Conservation (phyloP, 2,113 vertebrate genomes). For the Eulemur rufifrons region DNA sequence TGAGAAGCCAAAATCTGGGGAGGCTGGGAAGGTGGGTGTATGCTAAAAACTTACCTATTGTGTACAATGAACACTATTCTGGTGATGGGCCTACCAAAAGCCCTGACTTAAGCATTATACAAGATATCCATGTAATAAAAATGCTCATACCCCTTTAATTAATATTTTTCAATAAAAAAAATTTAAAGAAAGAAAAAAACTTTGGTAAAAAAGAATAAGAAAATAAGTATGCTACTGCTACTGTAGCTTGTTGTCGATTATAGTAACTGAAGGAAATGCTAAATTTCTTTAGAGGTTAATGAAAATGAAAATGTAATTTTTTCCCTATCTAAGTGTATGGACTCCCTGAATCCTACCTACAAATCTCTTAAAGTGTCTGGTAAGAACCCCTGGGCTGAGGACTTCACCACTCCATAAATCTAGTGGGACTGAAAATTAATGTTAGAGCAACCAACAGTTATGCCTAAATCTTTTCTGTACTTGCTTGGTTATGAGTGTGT, state of each 20-base stretch:
- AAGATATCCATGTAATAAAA: no score
- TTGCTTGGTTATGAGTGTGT: background rate
- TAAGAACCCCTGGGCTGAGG: background rate
- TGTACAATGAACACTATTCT: no score
- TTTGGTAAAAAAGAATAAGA: background rate
- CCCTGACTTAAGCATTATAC: no score
- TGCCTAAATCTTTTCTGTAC: background rate
- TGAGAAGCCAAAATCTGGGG: no score
- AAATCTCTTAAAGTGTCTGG: background rate
- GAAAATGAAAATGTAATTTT: background rate
- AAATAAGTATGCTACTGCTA: background rate
- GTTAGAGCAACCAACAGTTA: background rate
- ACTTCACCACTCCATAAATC: background rate
- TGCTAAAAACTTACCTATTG: no score
- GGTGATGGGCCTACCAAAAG: no score
- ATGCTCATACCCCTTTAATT: no score
- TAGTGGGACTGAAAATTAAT: background rate
- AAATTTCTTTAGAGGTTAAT: constrained; percentile 12
- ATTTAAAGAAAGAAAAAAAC: no score
- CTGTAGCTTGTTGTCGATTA: background rate
- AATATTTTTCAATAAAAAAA: no score
- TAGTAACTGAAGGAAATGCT: constrained; percentile 13
- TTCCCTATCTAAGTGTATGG: background rate
- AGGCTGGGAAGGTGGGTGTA: no score
- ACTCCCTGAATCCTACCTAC: background rate